Evolutionary conservation across 2,888 invertebrate species (phyloP), one percentile per base, ranked within the genome.

Genomic region (Hydroisotoma schaefferi): DNA sequence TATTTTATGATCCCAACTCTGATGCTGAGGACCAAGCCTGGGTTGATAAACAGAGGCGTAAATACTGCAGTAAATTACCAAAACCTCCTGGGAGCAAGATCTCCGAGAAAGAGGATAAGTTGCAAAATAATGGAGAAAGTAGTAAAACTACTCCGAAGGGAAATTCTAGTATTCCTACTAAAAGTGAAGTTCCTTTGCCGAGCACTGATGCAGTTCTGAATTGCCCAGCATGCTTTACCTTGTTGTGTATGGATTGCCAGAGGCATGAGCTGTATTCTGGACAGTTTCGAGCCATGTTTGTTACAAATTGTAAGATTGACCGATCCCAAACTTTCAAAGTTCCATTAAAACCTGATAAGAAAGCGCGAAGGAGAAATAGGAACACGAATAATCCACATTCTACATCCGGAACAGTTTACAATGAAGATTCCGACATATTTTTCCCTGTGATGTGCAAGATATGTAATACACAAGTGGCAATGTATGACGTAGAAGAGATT

Each of bases 201-300:
- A 75, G 71, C 37, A 80, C 79, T 73, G 83, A 83, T 76, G 82
- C 82, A 6, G 79, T 82, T 15, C 75, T 83, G 15, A 81, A 82
- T 73, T 83, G 83, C 73, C 83, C 83, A 15, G 81, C 81, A 3
- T 83, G 83, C 74, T 81, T 83, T 78, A 77, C 78, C 1, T 75
- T 80, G n/a, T 73, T 83, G 10, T 82, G 82, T 68, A 70, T 80
- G 37, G 83, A 83, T 70, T 83, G 83, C 74, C 83, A 83, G 72
- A 75, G 81, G 61, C 82, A 82, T 73, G 79, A 77, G 38, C 69
- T 76, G 1, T 83, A 81, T 73, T 75, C 76, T 55, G 78, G 79
- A 59, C 83, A 83, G 70, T 83, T 81, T 73, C 75, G 83, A 65
- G 83, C 83, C 12, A 83, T 83, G 83, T 83, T 83, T 76, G 82